Evolutionary conservation across 2,113 vertebrate genomes (phyloP).

Genomic region (Rhagologus leucostigma): DNA sequence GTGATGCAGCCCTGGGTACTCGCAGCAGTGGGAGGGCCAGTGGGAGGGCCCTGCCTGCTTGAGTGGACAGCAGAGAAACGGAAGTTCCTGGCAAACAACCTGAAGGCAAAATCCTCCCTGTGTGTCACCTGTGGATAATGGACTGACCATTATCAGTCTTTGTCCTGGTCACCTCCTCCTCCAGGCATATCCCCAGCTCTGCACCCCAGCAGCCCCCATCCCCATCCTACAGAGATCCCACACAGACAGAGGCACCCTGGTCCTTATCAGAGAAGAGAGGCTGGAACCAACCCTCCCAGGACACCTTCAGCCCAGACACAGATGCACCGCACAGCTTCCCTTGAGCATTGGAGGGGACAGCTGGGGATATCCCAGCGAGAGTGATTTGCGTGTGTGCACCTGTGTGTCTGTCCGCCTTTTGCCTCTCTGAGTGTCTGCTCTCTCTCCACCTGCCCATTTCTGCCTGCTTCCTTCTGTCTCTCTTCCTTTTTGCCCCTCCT

Average conservation of each 20-base stretch:
- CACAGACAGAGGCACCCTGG: accelerated
- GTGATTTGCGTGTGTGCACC: too few species aligned
- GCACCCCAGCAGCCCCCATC: neutral
- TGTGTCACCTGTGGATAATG: neutral
- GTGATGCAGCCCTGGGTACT: neutral
- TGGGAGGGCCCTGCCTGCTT: neutral
- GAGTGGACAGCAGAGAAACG: accelerated
- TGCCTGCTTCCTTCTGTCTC: neutral
- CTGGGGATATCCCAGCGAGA: neutral
- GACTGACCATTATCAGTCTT: too few species aligned
- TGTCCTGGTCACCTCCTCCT: neutral
- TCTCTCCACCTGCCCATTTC: neutral
- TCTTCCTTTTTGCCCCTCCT: neutral
- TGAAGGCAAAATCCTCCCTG: neutral
- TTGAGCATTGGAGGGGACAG: neutral
- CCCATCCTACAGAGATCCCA: neutral
- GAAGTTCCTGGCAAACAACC: neutral
- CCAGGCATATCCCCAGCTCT: neutral
- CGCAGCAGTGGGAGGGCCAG: neutral
- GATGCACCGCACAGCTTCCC: accelerated
- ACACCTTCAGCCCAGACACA: neutral
- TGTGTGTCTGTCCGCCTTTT: neutral
- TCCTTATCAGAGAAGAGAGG: neutral
- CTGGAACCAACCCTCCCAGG: accelerated
- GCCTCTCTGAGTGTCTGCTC: neutral